Base-by-base conservation (phyloP, 2,797 vertebrate species). In the Salarias fasciatus region DNA sequence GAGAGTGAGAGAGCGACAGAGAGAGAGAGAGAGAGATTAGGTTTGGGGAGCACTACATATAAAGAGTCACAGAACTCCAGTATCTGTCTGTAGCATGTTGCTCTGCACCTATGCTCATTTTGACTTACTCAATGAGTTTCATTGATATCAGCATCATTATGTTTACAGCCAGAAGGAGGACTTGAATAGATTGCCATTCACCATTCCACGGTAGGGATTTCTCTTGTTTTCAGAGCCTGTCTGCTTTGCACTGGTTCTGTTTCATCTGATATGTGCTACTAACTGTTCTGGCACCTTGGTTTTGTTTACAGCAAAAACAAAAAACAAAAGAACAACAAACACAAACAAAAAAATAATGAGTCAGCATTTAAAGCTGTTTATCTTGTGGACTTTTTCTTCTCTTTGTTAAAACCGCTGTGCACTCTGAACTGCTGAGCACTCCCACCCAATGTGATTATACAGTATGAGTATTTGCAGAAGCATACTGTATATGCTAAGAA, bases 391-490 rank as follows among this genome's bases (percentile, higher is more conserved):
- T 78, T 82, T 76, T 78, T 63, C 50, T 65, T 63, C 59, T 75
- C 55, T 71, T 59, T 61, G 64, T 75, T 72, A 35, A 69, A 67
- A 71, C 58, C 53, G 41, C 58, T 53, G 69, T 72, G 52, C 76
- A 83, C 72, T 63, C 72, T 57, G 67, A 83, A 64, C 64, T 72
- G 66, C 77, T 79, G 63, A 79, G 81, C 76, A 69, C 65, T 72
- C 68, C 69, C 78, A 74, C 61, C 57, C 61, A 79, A 77, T 76
- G 78, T 84, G 81, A 84, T 58, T 53, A 53, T 69, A 64, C 62
- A 74, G 56, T 69, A 62, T 77, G 59, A 46, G 86, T 83, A 87
- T 87, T 75, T 87, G 86, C 88, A 91, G 88, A 89, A 80, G 67
- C 67, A 84, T 69, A 80, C 65, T 84, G 91, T 89, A 64, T 28